Base-by-base conservation (phyloP, 1,140 invertebrate species). In the Heliconius eleuchia region DNA sequence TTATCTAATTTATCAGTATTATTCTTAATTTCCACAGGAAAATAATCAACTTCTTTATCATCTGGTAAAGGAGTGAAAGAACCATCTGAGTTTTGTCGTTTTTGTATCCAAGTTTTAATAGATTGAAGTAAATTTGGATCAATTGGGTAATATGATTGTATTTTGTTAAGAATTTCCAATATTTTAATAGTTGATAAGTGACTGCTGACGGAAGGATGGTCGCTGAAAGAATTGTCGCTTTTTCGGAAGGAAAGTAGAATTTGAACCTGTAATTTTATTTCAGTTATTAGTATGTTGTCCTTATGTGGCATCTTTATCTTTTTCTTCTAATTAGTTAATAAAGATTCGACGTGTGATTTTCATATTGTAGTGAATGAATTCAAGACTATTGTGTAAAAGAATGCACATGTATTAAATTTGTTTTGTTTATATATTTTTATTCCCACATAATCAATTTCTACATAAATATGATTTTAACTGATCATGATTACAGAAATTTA, bases 201-300 rank as follows among this genome's bases (percentile, higher is more conserved):
- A 85, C 95, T 96, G 39, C 93, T 95, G 80, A 96, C 92, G 80
- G 95, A 95, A 73, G 95, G 95, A 83, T 96, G 96, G 73, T 96
- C 96, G 79, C 96, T 96, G 82, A 96, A 96, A 0, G 96, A 96
- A 77, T 95, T 95, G 80, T 96, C 96, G 39, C 84, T 89, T 87
- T 96, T 96, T 13, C 95, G 92, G 85, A 96, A 96, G 0, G 95
- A 95, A 1, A 96, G 84, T 2, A 96, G 90, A 16, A 95, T 94
- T 91, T 96, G 96, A n/a, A 96, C 95, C 95, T 96, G 89, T n/a
- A 79, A 60, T 18, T 66, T 73, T 75, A 39, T 42, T 57, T 57
- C 19, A 9, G n/a, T n/a, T 57, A 3, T 57, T n/a, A 57, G 55
- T n/a, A 57, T 3, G 0, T 57, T 57, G 19, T 19, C 18, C 4